These are phyloP conservation scores for Elephantulus edwardii DNA, from an alignment of 2,113 vertebrate genomes.

Conservation along the genomic window DNA sequence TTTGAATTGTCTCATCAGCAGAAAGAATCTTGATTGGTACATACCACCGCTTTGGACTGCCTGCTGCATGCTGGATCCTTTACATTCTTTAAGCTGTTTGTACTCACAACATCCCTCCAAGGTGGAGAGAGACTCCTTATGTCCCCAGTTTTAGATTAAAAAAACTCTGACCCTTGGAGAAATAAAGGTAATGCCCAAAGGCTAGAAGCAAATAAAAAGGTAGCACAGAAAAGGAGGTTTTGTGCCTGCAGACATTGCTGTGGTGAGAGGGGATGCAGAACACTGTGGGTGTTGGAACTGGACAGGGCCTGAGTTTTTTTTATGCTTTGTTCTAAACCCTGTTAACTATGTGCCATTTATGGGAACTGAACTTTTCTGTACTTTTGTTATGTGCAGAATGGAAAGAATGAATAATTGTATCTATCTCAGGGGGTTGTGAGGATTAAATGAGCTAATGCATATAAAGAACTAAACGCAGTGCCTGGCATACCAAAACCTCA, in stretches of 20 bases:
- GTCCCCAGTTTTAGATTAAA: not conserved
- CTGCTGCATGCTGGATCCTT: not conserved
- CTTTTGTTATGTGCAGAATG: not conserved
- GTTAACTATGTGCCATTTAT: not conserved
- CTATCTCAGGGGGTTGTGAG: not conserved
- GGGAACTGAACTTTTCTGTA: not conserved
- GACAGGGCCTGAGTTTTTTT: not conserved
- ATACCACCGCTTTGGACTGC: not conserved
- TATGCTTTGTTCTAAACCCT: not conserved
- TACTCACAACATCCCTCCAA: not conserved
- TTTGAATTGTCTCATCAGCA: conserved; percentile 31
- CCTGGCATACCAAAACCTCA: not conserved
- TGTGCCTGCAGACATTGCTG: not conserved
- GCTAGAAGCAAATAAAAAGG: not conserved
- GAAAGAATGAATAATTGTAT: not conserved
- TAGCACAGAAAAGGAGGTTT: not conserved
- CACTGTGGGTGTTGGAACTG: not conserved
- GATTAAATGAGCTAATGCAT: not conserved
- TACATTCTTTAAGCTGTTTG: not conserved
- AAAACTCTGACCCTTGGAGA: not conserved
- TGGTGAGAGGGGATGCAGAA: not conserved
- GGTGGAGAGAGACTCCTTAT: not conserved
- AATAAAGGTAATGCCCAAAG: not conserved
- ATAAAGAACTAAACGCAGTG: not conserved
- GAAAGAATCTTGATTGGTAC: conserved; percentile 8